Percentiles rank a stretch among this genome's conserved stretches.
phyloP scores from a whole-genome alignment of 2,888 invertebrate species.

The Phyllotreta cruciferae region DNA sequence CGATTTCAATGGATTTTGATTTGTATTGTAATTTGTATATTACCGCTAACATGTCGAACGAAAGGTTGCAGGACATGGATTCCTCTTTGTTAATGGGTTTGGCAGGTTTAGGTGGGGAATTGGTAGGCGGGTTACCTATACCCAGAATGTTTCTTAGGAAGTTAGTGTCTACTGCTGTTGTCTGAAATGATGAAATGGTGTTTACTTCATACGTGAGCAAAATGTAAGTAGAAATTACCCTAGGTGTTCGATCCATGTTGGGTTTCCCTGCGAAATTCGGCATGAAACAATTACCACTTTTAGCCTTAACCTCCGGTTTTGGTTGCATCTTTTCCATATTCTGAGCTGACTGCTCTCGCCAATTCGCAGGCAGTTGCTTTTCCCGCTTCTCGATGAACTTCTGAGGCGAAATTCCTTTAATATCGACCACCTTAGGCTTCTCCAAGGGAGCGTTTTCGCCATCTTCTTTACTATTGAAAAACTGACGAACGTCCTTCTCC shows the following conservation, averaged over 20 bases:
- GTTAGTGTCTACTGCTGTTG: constrained; percentile 46
- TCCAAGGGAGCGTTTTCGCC: too few species aligned
- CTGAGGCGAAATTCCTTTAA: too few species aligned
- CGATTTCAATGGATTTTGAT: background rate
- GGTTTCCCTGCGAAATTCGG: constrained; percentile 24
- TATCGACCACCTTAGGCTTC: background rate
- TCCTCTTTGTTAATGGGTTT: constrained; percentile 1
- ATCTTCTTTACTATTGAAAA: background rate
- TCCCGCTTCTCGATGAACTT: too few species aligned
- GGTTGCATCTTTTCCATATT: constrained; percentile 4
- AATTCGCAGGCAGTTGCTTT: background rate
- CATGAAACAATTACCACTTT: constrained; percentile 31
- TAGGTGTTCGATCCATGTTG: background rate
- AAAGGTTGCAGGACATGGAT: constrained; percentile 19
- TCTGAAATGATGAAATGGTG: constrained; percentile 18
- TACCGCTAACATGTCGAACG: constrained; percentile 45
- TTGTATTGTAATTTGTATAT: constrained; percentile 20
- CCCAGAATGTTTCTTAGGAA: constrained; percentile 51
- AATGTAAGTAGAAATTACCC: background rate
- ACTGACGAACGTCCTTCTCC: background rate
- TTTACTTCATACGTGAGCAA: background rate
- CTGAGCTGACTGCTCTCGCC: constrained; percentile 7
- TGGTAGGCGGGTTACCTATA: constrained; percentile 36
- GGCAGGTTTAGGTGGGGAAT: too few species aligned
- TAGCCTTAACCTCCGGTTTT: background rate